Conservation (phyloP, 2,797 vertebrate species). For the Gallinago stenura region DNA sequence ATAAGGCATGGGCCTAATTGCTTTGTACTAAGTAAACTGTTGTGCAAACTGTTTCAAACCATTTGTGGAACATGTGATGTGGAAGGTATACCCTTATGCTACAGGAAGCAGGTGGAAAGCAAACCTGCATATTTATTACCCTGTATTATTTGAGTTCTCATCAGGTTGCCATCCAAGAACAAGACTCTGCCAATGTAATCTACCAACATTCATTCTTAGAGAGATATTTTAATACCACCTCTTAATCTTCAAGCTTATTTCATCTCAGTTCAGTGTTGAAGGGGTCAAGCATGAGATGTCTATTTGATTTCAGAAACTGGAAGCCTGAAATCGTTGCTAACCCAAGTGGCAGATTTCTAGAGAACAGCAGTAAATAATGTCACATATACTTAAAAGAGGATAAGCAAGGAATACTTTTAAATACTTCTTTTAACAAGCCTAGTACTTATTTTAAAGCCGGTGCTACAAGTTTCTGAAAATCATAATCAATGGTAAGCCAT, state of each 20-base stretch:
- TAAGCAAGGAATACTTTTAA: not conserved
- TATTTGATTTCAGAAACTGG: not conserved
- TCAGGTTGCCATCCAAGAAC: not conserved
- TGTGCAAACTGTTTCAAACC: not conserved
- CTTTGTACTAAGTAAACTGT: not conserved
- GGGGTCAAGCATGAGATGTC: not conserved
- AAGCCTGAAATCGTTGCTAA: not conserved
- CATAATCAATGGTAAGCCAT: not conserved
- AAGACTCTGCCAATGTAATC: not conserved
- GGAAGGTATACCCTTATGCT: not conserved
- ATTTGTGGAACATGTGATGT: not conserved
- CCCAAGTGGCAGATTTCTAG: not conserved
- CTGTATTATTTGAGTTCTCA: not conserved
- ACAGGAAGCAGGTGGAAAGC: not conserved
- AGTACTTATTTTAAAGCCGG: not conserved
- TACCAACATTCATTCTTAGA: not conserved
- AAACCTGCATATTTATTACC: not conserved
- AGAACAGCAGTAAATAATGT: not conserved
- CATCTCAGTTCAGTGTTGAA: not conserved
- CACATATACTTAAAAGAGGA: not conserved
- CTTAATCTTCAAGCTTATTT: constrained; percentile 14
- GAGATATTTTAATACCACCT: not conserved
- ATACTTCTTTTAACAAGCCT: not conserved
- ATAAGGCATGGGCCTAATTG: not conserved
- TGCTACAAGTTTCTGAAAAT: not conserved